phyloP scores from a whole-genome alignment of 2,888 invertebrate genomes.

The Sturmia bella region DNA sequence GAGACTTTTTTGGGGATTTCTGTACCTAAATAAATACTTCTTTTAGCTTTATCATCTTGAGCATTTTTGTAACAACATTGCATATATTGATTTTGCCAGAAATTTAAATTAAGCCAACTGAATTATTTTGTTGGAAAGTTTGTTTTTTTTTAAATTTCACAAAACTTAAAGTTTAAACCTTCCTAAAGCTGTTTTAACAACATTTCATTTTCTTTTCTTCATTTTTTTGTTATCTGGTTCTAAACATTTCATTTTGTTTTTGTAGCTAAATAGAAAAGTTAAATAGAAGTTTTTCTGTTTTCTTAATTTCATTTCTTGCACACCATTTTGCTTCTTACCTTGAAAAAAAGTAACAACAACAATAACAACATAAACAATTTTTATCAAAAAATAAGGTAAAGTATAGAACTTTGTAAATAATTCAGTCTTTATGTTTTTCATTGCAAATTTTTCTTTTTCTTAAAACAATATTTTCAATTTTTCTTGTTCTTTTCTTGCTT shows the following conservation, averaged over 20 bases:
- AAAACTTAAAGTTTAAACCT: constrained; percentile 33
- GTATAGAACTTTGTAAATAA: constrained; percentile 50
- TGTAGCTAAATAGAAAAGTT: constrained; percentile 53
- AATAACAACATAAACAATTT: constrained; percentile 3
- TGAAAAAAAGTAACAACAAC: constrained; percentile 27
- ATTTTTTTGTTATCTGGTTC: constrained; percentile 37
- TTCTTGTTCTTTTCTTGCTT: constrained; percentile 1
- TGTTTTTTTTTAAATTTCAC: neutral
- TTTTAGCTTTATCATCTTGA: too few species aligned
- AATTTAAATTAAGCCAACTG: neutral
- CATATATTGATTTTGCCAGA: neutral
- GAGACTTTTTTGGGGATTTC: too few species aligned
- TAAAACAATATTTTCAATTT: constrained; percentile 47
- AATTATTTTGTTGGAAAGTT: neutral
- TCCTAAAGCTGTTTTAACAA: constrained; percentile 50
- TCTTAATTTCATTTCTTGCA: constrained; percentile 46
- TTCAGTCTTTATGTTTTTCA: constrained; percentile 48
- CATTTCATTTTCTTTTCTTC: constrained; percentile 16
- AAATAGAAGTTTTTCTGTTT: constrained; percentile 42
- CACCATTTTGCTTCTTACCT: constrained; percentile 49
- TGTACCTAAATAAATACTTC: too few species aligned
- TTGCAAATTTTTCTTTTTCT: constrained; percentile 10
- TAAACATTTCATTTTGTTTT: constrained; percentile 49
- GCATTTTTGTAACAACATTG: neutral
- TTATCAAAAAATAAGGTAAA: neutral